Conservation (phyloP, 2,797 vertebrate species). For the Crocodylus rhombifer region DNA sequence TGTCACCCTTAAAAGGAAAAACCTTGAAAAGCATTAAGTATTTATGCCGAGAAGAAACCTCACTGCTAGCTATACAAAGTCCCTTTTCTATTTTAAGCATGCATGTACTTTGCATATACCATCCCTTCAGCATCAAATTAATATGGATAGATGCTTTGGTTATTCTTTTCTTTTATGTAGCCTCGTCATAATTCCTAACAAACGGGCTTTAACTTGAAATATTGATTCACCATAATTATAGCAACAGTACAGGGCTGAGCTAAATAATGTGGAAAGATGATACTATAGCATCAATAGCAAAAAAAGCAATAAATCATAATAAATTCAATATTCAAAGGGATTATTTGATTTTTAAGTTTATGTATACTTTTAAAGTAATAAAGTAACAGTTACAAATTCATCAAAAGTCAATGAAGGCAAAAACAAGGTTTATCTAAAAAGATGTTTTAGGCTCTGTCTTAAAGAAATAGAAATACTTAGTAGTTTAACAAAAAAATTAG, state of each 20-base stretch:
- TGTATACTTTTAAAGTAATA: background rate
- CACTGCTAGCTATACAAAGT: background rate
- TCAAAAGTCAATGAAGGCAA: background rate
- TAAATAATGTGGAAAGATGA: background rate
- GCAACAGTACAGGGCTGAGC: background rate
- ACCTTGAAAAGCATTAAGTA: background rate
- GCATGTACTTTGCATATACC: background rate
- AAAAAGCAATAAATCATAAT: background rate
- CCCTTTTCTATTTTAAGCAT: background rate
- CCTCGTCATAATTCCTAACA: background rate
- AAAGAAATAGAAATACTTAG: background rate
- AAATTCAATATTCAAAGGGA: background rate
- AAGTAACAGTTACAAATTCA: background rate
- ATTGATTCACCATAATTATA: background rate
- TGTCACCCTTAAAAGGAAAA: background rate
- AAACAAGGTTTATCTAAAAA: background rate
- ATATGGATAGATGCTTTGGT: background rate
- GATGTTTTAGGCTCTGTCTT: accelerated
- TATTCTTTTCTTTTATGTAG: background rate
- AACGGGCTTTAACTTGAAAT: background rate
- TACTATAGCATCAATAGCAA: background rate
- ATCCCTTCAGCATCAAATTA: background rate
- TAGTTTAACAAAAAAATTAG: background rate
- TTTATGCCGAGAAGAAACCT: background rate
- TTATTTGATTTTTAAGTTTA: background rate